Evolutionary conservation across 1,140 invertebrate species (phyloP).

Genomic region (Goniozus legneri): DNA sequence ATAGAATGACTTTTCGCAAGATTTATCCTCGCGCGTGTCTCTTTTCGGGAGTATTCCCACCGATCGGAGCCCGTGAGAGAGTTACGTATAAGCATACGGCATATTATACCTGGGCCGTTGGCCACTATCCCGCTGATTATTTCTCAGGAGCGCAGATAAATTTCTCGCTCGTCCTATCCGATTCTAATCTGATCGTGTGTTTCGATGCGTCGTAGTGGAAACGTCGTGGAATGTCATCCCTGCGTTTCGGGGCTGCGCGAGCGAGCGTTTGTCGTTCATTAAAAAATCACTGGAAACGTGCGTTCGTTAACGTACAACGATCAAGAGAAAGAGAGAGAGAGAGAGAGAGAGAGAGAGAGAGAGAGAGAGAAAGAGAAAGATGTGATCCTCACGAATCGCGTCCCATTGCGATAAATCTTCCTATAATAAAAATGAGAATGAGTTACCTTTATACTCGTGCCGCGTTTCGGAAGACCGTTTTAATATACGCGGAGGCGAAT

Average conservation of each 20-base stretch:
- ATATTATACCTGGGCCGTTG: constrained; percentile 34
- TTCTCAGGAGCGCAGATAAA: constrained; percentile 45
- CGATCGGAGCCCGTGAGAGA: constrained; percentile 14
- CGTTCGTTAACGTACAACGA: constrained; percentile 19
- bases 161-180: constrained; percentile 40
- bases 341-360: not conserved
- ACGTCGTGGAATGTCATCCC: constrained; percentile 34
- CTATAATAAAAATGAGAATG: constrained; percentile 13
- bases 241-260: too few relatives aligned
- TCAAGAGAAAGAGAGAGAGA: not conserved
- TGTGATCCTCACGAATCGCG: not conserved
- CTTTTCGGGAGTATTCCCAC: too few relatives aligned
- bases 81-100: too few relatives aligned
- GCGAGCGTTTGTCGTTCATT: constrained; percentile 23
- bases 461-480: too few relatives aligned
- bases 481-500: too few relatives aligned
- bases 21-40: too few relatives aligned
- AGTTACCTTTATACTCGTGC: too few relatives aligned
- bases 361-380: not conserved
- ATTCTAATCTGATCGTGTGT: constrained; percentile 50
- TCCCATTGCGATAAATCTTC: constrained; percentile 21
- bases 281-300: constrained; percentile 29
- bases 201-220: constrained; percentile 35
- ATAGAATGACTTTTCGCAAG: too few relatives aligned
- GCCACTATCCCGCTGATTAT: constrained; percentile 44